A percentile compares a stretch with the other conserved stretches of the same genome.
Conservation (phyloP, 2,113 vertebrate species). For the Lethenteron reissneri region DNA sequence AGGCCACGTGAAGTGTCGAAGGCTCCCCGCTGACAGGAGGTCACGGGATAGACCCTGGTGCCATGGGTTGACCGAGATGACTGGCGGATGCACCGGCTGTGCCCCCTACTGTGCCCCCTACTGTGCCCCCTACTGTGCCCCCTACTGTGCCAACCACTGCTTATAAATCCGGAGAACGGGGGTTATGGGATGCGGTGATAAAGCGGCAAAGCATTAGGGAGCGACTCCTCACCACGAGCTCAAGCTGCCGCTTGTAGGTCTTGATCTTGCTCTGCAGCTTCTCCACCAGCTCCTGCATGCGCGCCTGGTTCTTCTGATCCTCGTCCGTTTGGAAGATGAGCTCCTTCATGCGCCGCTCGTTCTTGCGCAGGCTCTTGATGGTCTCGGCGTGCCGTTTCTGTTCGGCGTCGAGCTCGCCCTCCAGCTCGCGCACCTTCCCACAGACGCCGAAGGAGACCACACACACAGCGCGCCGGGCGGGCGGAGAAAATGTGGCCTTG, state of each 20-base stretch:
- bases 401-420: conserved; percentile 32
- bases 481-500: no score
- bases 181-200: neutral
- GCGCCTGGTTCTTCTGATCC: conserved; percentile 40
- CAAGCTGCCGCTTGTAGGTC: conserved; percentile 46
- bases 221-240: conserved; percentile 24
- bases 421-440: conserved; percentile 31
- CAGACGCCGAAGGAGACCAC: no score
- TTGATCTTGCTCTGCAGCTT: conserved; percentile 42
- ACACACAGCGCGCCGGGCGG: no score
- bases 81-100: no score
- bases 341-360: conserved; percentile 37
- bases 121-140: no score
- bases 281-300: conserved; percentile 42
- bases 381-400: conserved; percentile 32
- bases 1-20: no score
- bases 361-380: conserved; percentile 35
- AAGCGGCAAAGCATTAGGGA: neutral
- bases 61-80: no score
- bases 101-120: no score
- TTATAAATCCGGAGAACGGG: no score
- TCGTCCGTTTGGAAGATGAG: conserved; percentile 40
- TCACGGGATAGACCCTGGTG: no score
- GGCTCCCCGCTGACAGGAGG: no score
- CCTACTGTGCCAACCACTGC: no score